These are phyloP conservation scores for Stenodema calcarata DNA, from an alignment of 2,888 invertebrate genomes.

Conservation along the genomic window DNA sequence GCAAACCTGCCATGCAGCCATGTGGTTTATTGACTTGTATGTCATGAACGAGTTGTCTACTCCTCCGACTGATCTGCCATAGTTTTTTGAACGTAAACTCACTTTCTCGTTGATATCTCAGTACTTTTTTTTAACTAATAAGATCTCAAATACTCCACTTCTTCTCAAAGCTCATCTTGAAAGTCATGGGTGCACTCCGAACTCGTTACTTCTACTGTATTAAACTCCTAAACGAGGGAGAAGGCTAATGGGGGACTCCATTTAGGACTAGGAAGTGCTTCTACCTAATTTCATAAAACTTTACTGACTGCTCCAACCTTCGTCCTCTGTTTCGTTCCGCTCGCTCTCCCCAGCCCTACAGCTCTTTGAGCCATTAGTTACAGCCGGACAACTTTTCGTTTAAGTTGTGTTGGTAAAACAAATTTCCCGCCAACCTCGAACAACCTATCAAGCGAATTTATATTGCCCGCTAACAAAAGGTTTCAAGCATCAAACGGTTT, in stretches of 20 bases:
- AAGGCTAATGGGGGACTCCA: neutral
- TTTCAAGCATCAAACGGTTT: neutral
- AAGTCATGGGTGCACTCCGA: neutral
- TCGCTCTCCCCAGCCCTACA: neutral
- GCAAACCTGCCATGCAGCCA: no score
- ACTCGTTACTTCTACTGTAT: neutral
- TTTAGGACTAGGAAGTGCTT: conserved; percentile 5
- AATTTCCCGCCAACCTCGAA: conserved; percentile 6
- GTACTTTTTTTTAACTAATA: neutral
- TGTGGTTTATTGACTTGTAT: no score
- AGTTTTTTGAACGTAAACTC: neutral
- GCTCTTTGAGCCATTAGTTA: conserved; percentile 16
- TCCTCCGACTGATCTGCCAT: no score
- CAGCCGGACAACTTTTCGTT: conserved; percentile 19
- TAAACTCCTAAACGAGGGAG: neutral
- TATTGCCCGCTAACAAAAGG: conserved; percentile 1
- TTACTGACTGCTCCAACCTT: neutral
- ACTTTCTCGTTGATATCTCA: neutral
- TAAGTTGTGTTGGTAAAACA: conserved; percentile 12
- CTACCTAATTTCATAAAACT: conserved; percentile 14
- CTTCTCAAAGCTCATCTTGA: neutral
- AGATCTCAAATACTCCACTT: neutral
- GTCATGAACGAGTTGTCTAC: no score
- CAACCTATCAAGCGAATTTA: conserved; percentile 16
- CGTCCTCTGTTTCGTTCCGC: neutral